phyloP scores from a whole-genome alignment of 2,888 invertebrate species.

The Euplexia lucipara region DNA sequence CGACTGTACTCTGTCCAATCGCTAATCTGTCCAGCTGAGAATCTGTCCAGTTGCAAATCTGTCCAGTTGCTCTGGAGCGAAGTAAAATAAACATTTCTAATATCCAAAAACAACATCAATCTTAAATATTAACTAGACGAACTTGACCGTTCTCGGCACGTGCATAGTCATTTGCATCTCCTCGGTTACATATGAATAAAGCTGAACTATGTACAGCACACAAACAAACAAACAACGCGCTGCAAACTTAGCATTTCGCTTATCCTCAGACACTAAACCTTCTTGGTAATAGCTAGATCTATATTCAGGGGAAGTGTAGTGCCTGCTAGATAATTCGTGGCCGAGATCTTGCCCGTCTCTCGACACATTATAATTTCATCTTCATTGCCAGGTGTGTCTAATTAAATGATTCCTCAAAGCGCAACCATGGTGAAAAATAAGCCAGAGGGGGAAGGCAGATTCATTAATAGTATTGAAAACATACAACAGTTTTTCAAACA shows the following conservation, averaged over 20 bases:
- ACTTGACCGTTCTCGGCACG: neutral
- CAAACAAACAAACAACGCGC: too few relatives aligned
- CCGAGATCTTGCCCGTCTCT: neutral
- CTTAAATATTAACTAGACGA: neutral
- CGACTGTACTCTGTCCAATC: too few relatives aligned
- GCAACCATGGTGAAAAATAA: too few relatives aligned
- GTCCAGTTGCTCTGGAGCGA: too few relatives aligned
- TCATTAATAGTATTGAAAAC: too few relatives aligned
- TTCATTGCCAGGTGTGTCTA: neutral
- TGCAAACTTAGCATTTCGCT: neutral
- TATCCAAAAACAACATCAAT: neutral
- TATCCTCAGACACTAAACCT: neutral
- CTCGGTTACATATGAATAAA: neutral
- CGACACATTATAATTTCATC: constrained; percentile 19
- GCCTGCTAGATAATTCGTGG: neutral
- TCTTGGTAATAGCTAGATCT: constrained; percentile 15
- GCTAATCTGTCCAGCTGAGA: too few relatives aligned
- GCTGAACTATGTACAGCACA: too few relatives aligned
- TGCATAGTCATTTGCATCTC: constrained; percentile 18
- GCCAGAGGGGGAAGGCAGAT: too few relatives aligned
- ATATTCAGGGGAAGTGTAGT: constrained; percentile 18
- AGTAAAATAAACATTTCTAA: neutral
- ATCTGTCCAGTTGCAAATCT: too few relatives aligned
- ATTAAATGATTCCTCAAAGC: too few relatives aligned
- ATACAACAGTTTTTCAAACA: too few relatives aligned